phyloP scores from a whole-genome alignment of 2,113 vertebrate genomes.

The Zosterops pallidus region DNA sequence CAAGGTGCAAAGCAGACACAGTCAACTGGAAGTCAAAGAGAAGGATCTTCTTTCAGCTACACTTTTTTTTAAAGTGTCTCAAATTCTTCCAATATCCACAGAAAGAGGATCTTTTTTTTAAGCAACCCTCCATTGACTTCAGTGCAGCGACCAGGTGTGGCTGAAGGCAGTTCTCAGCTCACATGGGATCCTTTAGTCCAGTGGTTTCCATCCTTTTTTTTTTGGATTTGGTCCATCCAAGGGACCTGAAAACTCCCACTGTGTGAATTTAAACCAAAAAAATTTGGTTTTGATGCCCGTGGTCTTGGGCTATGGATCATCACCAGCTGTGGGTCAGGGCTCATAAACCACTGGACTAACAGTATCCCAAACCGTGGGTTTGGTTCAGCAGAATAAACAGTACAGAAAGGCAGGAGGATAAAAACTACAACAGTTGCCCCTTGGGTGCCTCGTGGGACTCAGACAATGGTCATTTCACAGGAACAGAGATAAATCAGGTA shows the following conservation, averaged over 20 bases:
- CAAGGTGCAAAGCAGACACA: constrained; percentile 34
- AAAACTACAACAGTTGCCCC: not conserved
- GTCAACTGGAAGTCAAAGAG: constrained; percentile 46
- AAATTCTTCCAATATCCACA: not conserved
- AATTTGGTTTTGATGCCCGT: not conserved
- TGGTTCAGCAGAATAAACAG: not conserved
- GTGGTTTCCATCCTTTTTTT: not conserved
- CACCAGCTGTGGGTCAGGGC: not conserved
- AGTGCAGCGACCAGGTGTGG: not conserved
- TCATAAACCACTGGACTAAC: not conserved
- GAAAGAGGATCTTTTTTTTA: not conserved
- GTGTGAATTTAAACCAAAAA: not conserved
- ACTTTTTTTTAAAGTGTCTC: not conserved
- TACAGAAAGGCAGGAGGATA: constrained; percentile 25
- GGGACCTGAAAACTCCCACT: not conserved
- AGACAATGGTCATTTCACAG: not conserved
- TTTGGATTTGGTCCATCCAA: not conserved
- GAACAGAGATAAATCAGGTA: not conserved
- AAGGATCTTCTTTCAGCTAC: not conserved
- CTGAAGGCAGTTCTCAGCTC: not conserved
- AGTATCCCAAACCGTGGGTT: not conserved
- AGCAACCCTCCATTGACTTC: constrained; percentile 38
- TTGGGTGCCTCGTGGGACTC: not conserved
- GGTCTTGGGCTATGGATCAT: not conserved
- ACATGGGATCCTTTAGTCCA: not conserved